Evolutionary conservation across 53 echinoderm and acorn worm genomes (phyloP).

Genomic region (Patiria pectinifera): DNA sequence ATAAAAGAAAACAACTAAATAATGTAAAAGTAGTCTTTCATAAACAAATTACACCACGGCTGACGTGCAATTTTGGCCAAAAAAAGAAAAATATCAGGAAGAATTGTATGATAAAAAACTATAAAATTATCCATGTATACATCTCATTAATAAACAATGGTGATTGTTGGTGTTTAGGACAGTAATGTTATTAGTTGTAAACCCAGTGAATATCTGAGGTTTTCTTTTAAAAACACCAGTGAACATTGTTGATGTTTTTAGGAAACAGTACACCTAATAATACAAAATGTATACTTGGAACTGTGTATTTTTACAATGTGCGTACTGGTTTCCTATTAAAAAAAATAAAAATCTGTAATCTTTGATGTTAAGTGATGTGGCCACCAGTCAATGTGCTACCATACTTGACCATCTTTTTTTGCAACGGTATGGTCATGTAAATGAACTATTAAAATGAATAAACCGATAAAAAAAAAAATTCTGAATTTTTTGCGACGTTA

Average conservation of each 20-base stretch:
- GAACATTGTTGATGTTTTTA: slow-evolving; percentile 37
- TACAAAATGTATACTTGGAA: slow-evolving; percentile 28
- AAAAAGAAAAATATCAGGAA: slow-evolving; percentile 50
- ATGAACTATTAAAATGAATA: slow-evolving; percentile 3
- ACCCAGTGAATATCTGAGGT: not conserved
- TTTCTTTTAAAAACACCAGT: slow-evolving; percentile 34
- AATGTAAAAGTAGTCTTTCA: slow-evolving; percentile 58
- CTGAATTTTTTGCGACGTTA: slow-evolving; percentile 33
- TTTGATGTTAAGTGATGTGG: slow-evolving; percentile 46
- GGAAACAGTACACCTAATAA: slow-evolving; percentile 40
- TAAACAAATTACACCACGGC: slow-evolving; percentile 33
- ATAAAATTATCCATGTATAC: slow-evolving; percentile 45
- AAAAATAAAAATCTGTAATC: slow-evolving; percentile 14
- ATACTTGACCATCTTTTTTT: slow-evolving; percentile 17
- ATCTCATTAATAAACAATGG: slow-evolving; percentile 44
- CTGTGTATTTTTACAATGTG: slow-evolving; percentile 64
- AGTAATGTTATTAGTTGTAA: slow-evolving; percentile 11
- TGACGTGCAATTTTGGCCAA: slow-evolving; percentile 65
- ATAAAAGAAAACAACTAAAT: slow-evolving; percentile 23
- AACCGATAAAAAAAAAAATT: not conserved
- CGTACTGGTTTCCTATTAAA: slow-evolving; percentile 46
- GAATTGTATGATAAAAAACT: slow-evolving; percentile 33
- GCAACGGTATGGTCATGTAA: slow-evolving; percentile 31
- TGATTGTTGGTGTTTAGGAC: slow-evolving; percentile 47
- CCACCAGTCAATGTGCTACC: slow-evolving; percentile 24